Evolutionary conservation across 2,113 vertebrate species (phyloP).

Genomic region (Apeltes quadracus): DNA sequence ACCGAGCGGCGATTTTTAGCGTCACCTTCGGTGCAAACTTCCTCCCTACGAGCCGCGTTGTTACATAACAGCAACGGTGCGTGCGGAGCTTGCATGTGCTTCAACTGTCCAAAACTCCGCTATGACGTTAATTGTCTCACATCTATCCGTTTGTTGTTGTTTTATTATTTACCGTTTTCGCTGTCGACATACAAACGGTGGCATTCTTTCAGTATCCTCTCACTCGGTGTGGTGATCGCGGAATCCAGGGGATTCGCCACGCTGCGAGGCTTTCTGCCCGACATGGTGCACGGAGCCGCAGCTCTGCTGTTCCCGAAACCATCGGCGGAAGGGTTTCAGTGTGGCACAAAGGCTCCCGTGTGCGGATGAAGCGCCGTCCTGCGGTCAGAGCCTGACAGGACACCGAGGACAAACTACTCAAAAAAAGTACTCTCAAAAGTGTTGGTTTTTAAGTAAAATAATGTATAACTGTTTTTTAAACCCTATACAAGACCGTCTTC

Average conservation of each 20-base stretch:
- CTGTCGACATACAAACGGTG: constrained; percentile 81
- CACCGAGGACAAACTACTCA: neutral
- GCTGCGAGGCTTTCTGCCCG: constrained; percentile 78
- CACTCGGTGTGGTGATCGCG: constrained; percentile 78
- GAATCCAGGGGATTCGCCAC: constrained; percentile 82
- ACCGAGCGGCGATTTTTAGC: neutral
- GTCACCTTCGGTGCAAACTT: neutral
- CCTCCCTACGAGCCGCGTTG: neutral
- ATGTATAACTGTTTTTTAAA: no score
- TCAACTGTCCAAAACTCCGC: neutral
- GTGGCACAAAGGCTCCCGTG: constrained; percentile 55
- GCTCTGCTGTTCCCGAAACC: neutral
- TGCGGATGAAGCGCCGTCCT: constrained; percentile 46
- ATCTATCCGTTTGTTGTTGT: neutral
- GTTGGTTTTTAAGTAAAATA: no score
- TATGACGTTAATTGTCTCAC: neutral
- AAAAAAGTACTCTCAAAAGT: neutral
- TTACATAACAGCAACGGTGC: constrained; percentile 13
- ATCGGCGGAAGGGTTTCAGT: constrained; percentile 66
- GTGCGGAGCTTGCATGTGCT: neutral
- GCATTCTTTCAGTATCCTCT: constrained; percentile 81
- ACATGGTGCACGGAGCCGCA: constrained; percentile 65
- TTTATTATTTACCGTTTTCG: constrained; percentile 78
- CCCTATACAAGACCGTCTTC: no score
- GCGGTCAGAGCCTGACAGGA: neutral